Conservation (phyloP, 2,797 vertebrate species). For the Ctenopoma multispine region DNA sequence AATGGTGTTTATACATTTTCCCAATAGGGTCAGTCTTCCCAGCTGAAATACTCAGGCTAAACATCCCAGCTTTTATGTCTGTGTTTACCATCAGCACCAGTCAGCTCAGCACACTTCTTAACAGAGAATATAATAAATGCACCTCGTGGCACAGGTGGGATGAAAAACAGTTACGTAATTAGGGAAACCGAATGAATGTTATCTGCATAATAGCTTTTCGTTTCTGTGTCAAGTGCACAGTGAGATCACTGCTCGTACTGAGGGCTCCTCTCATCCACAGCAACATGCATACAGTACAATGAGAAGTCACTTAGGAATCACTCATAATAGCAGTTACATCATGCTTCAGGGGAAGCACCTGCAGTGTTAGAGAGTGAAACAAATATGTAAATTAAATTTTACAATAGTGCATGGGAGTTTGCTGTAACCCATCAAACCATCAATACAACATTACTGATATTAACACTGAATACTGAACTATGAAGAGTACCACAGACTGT, state of each 20-base stretch:
- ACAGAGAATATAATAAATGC: conserved; percentile 21
- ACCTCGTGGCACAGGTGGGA: conserved; percentile 38
- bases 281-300: conserved; percentile 13
- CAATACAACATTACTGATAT: not conserved
- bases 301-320: conserved; percentile 54
- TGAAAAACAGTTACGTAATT: conserved; percentile 45
- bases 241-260: conserved; percentile 43
- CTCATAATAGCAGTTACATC: conserved; percentile 62
- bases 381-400: conserved; percentile 36
- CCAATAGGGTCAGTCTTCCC: conserved; percentile 48
- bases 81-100: conserved; percentile 22
- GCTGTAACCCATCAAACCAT: not conserved
- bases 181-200: conserved; percentile 38
- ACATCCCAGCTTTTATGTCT: conserved; percentile 30
- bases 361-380: conserved; percentile 40
- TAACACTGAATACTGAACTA: conserved; percentile 11
- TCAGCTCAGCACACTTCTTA: conserved; percentile 13
- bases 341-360: conserved; percentile 49
- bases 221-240: conserved; percentile 66
- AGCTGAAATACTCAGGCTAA: conserved; percentile 35
- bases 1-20: conserved; percentile 62
- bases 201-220: conserved; percentile 59
- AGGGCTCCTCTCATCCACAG: conserved; percentile 37
- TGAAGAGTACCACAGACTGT: not conserved
- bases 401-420: conserved; percentile 12